phyloP scores from a whole-genome alignment of 2,797 vertebrate genomes.

The Peromyscus eremicus region DNA sequence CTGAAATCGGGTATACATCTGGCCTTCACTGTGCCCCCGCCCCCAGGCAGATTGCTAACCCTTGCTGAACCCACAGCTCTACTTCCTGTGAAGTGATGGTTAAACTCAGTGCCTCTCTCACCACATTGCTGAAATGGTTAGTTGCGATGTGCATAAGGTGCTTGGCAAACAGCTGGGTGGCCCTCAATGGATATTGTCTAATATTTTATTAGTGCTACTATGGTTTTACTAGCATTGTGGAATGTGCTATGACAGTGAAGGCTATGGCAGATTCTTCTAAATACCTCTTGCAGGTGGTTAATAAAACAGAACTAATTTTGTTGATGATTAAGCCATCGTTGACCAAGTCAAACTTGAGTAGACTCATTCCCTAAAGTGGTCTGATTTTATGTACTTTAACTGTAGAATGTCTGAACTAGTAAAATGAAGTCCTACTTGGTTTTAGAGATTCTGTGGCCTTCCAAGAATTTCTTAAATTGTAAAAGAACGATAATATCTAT shows the following conservation, averaged over 20 bases:
- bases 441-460: conserved; percentile 18
- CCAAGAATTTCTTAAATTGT: conserved; percentile 40
- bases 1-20: not conserved
- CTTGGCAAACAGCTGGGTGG: not conserved
- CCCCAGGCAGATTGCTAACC: not conserved
- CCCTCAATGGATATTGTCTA: not conserved
- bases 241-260: not conserved
- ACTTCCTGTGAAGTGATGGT: not conserved
- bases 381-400: conserved; percentile 35
- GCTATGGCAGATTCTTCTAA: conserved; percentile 11
- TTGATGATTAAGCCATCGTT: conserved; percentile 36
- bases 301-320: conserved; percentile 45
- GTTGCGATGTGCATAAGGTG: not conserved
- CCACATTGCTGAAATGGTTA: not conserved
- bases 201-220: not conserved
- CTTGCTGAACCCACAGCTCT: not conserved
- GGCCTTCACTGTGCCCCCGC: not conserved
- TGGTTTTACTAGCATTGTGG: conserved; percentile 49
- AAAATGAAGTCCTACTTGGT: conserved; percentile 10
- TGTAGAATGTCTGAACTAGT: not conserved
- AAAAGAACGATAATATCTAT: not conserved
- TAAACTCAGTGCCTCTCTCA: not conserved
- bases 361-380: conserved; percentile 29
- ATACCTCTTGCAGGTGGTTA: not conserved
- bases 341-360: not conserved